Evolutionary conservation across 2,888 invertebrate species (phyloP), one percentile per base, ranked within the genome.

Genomic region (Luffia ferchaultella): DNA sequence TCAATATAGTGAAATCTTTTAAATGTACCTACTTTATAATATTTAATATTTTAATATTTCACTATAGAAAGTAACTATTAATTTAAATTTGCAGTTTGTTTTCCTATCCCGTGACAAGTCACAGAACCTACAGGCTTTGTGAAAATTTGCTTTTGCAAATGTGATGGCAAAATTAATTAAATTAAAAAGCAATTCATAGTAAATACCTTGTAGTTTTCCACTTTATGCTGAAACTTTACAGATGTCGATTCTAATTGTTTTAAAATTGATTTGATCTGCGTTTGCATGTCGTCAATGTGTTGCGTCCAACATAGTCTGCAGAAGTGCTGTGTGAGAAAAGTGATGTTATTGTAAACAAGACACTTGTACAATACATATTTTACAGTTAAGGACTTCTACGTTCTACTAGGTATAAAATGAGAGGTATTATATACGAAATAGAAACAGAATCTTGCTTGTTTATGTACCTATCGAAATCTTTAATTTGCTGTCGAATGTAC

Each of bases 301-400:
- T 80, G 80, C 2, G 78, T 69, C 87, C 88, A 89, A 63, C 90
- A 90, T 5, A 86, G 68, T 15, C 72, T 69, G 62, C 89, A 90
- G 61, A 88, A 88, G 56, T 79, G 78, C 89, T 89, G 63, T 9
- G 16, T 7, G 51, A 67, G 70, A 57, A 45, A 54, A 19, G 2
- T 16, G 42, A 30, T 49, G 40, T 40, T 7, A 15, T 40, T 15
- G 7, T 40, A 7, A 40, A 40, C 40, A 40, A 40, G 40, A n/a
- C n/a, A n/a, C n/a, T n/a, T n/a, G n/a, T n/a, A n/a, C n/a, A n/a
- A n/a, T n/a, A n/a, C n/a, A 47, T 47, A 18, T 46, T 18, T 7
- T 19, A 18, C 2, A 30, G 9, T 42, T 18, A 42, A 9, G 19
- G 12, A 2, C 7, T 18, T 18, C 20, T 2, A 19, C 17, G 16